A percentile compares a stretch with the other conserved stretches of the same genome.
phyloP scores from a whole-genome alignment of 2,888 invertebrate genomes.

The Dinocampus coccinellae region DNA sequence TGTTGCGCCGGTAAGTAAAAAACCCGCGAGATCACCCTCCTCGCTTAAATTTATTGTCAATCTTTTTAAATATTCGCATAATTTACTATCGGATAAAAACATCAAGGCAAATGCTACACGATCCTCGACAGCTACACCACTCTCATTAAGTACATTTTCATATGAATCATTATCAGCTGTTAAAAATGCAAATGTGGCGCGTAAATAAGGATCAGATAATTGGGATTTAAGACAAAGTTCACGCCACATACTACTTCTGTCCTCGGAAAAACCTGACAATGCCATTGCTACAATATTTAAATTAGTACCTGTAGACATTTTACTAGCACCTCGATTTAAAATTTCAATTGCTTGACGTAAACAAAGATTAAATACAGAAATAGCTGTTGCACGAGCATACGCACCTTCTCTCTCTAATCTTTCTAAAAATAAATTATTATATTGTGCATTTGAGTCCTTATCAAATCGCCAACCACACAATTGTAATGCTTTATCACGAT shows the following conservation, averaged over 20 bases:
- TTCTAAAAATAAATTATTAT: constrained; percentile 73
- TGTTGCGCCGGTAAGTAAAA: constrained; percentile 85
- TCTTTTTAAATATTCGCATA: constrained; percentile 83
- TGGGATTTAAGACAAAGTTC: constrained; percentile 80
- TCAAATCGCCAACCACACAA: constrained; percentile 93
- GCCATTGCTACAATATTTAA: constrained; percentile 83
- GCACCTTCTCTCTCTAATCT: constrained; percentile 81
- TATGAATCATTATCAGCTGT: constrained; percentile 84
- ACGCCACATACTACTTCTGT: constrained; percentile 84
- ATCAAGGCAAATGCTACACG: constrained; percentile 92
- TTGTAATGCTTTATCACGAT: constrained; percentile 84
- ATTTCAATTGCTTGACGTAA: constrained; percentile 88
- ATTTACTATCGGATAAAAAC: constrained; percentile 84
- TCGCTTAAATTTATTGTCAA: constrained; percentile 79
- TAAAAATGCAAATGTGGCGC: constrained; percentile 91
- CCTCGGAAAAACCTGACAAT: constrained; percentile 87
- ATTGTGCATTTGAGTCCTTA: constrained; percentile 74
- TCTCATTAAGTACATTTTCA: constrained; percentile 84
- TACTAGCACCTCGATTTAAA: constrained; percentile 79
- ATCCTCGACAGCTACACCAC: constrained; percentile 87
- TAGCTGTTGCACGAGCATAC: constrained; percentile 88
- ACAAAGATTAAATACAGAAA: constrained; percentile 91
- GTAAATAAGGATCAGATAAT: constrained; percentile 89
- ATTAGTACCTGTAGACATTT: constrained; percentile 64
- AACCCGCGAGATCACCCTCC: constrained; percentile 85